phyloP scores from a whole-genome alignment of 2,113 vertebrate genomes.

The Gavialis gangeticus region DNA sequence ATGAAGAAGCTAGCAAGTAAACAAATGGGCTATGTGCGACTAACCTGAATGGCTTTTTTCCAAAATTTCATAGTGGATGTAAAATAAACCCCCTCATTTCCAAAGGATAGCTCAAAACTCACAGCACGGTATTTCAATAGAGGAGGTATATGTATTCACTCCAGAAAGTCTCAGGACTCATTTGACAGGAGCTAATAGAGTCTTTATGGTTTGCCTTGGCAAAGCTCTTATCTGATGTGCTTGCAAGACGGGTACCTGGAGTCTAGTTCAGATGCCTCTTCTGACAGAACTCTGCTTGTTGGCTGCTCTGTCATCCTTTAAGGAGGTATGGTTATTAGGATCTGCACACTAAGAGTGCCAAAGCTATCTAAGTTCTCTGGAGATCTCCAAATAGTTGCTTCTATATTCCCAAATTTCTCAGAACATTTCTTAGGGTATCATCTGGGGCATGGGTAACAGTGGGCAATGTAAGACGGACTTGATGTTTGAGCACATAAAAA shows the following conservation, averaged over 20 bases:
- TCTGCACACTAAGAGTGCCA: background rate
- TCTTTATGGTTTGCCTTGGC: background rate
- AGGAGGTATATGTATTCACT: background rate
- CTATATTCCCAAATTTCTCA: background rate
- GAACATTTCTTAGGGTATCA: conserved; percentile 19
- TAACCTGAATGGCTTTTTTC: background rate
- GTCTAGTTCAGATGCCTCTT: background rate
- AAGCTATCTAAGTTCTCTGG: background rate
- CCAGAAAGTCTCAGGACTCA: background rate
- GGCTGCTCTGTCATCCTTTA: background rate
- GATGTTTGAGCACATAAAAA: background rate
- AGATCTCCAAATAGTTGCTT: background rate
- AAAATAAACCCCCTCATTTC: background rate
- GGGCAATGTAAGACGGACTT: background rate
- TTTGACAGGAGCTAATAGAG: background rate
- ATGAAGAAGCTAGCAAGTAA: background rate
- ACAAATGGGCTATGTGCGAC: background rate
- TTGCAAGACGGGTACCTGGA: background rate
- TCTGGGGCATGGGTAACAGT: background rate
- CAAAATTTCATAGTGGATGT: background rate
- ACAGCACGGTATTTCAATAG: rapidly evolving
- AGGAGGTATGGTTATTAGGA: background rate
- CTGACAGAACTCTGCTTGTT: background rate
- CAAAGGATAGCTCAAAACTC: background rate
- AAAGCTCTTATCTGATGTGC: background rate